These are phyloP conservation scores for Nixonia krombeini DNA, from an alignment of 1,140 invertebrate species.

Conservation along the genomic window DNA sequence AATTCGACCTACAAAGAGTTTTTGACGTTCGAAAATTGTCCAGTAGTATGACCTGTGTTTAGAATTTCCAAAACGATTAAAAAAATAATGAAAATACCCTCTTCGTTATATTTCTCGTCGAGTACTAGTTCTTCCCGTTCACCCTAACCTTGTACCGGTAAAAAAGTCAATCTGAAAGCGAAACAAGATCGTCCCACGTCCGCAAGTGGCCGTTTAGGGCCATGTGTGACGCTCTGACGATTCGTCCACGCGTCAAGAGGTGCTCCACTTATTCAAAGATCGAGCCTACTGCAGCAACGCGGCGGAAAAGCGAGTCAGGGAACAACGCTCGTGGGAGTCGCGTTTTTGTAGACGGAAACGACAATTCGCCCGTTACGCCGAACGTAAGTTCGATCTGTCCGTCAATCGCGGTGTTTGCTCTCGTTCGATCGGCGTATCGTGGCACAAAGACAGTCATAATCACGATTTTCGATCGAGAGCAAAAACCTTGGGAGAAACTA, in stretches of 20 bases:
- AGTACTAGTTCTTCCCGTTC: too few relatives aligned
- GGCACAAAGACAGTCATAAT: too few relatives aligned
- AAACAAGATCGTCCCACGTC: slow-evolving; percentile 39
- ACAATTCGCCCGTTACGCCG: background rate
- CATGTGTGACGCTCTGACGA: slow-evolving; percentile 5
- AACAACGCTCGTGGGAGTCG: background rate
- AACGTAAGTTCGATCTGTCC: background rate
- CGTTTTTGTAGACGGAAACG: background rate
- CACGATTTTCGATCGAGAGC: too few relatives aligned
- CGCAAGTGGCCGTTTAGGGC: slow-evolving; percentile 1
- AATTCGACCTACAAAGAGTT: too few relatives aligned
- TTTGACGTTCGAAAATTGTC: too few relatives aligned
- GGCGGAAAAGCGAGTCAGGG: slow-evolving; percentile 10
- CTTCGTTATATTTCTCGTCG: too few relatives aligned
- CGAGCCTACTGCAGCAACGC: slow-evolving; percentile 24
- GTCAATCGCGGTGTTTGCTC: too few relatives aligned
- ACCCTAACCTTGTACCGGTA: background rate
- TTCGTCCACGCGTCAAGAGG: slow-evolving; percentile 21
- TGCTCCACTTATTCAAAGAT: slow-evolving; percentile 35
- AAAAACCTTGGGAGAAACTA: too few relatives aligned
- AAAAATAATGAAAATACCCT: too few relatives aligned
- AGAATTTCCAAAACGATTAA: too few relatives aligned
- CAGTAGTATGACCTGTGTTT: too few relatives aligned
- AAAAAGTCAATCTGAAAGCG: slow-evolving; percentile 32
- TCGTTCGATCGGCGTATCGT: too few relatives aligned